These are phyloP conservation scores for Sebastes hubbsi DNA, from an alignment of 2,797 vertebrate species.

Conservation along the genomic window DNA sequence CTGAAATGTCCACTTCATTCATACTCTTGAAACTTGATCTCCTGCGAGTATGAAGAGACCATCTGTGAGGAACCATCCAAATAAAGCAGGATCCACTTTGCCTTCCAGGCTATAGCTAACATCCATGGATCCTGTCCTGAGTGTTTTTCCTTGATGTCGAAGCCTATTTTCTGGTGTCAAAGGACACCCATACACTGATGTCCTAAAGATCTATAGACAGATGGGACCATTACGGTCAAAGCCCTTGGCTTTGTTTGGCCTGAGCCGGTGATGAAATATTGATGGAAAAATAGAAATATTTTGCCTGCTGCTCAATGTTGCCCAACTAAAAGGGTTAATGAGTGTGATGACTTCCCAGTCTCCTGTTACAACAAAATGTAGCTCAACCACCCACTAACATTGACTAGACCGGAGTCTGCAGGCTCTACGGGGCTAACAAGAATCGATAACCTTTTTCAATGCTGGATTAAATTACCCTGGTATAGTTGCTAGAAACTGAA, in stretches of 20 bases:
- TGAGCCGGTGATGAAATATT: conserved; percentile 87
- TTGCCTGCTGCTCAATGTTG: conserved; percentile 82
- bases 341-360: conserved; percentile 73
- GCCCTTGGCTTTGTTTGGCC: conserved; percentile 83
- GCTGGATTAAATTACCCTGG: conserved; percentile 61
- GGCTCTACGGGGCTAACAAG: conserved; percentile 41
- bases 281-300: conserved; percentile 90
- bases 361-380: conserved; percentile 78
- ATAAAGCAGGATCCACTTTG: conserved; percentile 71
- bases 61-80: conserved; percentile 75
- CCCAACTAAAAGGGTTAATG: conserved; percentile 83
- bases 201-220: conserved; percentile 83
- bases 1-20: conserved; percentile 51
- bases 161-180: conserved; percentile 82
- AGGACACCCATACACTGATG: conserved; percentile 77
- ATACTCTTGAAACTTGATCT: conserved; percentile 73
- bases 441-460: conserved; percentile 78
- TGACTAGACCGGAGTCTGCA: conserved; percentile 59
- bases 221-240: conserved; percentile 85
- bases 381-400: conserved; percentile 55
- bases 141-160: conserved; percentile 66
- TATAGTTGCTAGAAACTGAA: conserved; percentile 15
- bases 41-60: conserved; percentile 65
- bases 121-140: conserved; percentile 54
- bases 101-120: conserved; percentile 70